Conservation (phyloP, 1,140 invertebrate species). For the Drosophila tristis region DNA sequence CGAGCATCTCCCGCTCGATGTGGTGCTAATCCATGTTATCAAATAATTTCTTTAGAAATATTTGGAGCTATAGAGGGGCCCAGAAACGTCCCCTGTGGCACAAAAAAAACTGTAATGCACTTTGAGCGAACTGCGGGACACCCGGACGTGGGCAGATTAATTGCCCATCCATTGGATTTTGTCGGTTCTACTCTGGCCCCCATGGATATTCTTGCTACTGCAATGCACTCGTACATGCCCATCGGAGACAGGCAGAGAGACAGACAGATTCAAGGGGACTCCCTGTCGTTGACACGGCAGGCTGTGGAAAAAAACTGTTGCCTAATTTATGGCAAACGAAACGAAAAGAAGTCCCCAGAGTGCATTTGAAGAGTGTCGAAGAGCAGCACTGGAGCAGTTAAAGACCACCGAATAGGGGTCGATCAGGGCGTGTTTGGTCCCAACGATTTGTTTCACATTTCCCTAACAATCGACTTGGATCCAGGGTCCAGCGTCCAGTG, state of each 20-base stretch:
- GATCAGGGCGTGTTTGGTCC: neutral
- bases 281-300: slow-evolving; percentile 36
- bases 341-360: slow-evolving; percentile 65
- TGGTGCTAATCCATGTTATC: no score
- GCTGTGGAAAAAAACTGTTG: slow-evolving; percentile 36
- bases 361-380: slow-evolving; percentile 49
- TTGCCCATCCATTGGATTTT: slow-evolving; percentile 42
- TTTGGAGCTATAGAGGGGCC: no score
- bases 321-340: slow-evolving; percentile 66
- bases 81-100: no score
- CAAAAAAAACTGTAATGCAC: no score
- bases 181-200: neutral
- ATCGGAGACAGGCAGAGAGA: no score
- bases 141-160: slow-evolving; percentile 52
- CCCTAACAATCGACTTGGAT: slow-evolving; percentile 12
- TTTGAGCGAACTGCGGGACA: slow-evolving; percentile 3
- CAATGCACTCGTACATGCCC: no score
- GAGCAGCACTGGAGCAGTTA: neutral
- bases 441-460: slow-evolving; percentile 10
- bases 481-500: neutral
- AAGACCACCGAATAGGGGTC: neutral
- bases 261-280: no score
- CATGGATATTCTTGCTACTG: no score
- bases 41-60: no score
- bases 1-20: no score